Evolutionary conservation across 2,113 vertebrate species (phyloP).

Genomic region (Rhinolophus ferrumequinum): DNA sequence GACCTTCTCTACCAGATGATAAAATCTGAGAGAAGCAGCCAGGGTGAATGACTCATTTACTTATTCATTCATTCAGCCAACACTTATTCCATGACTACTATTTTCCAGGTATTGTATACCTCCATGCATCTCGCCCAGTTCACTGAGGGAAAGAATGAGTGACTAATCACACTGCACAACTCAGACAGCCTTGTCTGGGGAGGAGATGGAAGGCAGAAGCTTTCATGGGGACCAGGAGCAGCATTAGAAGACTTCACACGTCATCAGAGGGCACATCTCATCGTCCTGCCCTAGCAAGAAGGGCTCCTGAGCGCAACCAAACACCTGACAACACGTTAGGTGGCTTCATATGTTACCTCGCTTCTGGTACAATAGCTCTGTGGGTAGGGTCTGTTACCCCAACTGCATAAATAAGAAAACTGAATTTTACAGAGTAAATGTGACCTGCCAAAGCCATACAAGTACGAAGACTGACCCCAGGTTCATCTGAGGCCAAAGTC

Average conservation of each 20-base stretch:
- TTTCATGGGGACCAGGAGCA: neutral
- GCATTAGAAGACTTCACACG: neutral
- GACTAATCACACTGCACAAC: neutral
- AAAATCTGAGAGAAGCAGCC: neutral
- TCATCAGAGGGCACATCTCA: neutral
- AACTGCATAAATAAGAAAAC: neutral
- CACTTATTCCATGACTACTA: neutral
- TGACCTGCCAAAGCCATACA: neutral
- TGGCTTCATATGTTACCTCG: neutral
- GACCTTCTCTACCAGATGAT: neutral
- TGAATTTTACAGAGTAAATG: neutral
- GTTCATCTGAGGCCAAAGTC: accelerated
- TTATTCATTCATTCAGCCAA: neutral
- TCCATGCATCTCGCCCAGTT: neutral
- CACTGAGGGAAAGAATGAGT: neutral
- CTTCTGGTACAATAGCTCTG: neutral
- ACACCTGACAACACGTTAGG: neutral
- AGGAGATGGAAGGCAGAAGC: neutral
- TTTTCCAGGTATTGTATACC: neutral
- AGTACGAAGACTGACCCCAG: neutral
- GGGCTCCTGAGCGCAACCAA: neutral
- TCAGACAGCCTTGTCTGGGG: neutral
- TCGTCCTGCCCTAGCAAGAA: neutral
- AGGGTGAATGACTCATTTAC: neutral
- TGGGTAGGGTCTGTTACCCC: neutral